Evolutionary conservation across 2,113 vertebrate species (phyloP).

Genomic region (Notarius lentiginosus): DNA sequence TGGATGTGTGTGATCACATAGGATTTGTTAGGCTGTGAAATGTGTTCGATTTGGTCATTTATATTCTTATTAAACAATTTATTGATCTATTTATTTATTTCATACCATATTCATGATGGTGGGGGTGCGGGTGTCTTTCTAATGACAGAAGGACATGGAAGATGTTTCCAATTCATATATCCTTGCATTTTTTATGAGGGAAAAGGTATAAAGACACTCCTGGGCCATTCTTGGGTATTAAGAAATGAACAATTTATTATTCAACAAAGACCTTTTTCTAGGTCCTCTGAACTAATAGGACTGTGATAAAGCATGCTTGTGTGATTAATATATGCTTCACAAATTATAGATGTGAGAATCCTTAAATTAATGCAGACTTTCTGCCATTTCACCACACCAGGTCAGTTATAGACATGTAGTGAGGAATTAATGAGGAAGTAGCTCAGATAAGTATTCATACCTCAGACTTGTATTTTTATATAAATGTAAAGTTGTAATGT

Average conservation of each 20-base stretch:
- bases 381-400: not conserved
- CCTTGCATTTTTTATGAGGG: not conserved
- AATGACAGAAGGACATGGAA: not conserved
- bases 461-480: not conserved
- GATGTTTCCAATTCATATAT: not conserved
- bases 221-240: not conserved
- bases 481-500: not conserved
- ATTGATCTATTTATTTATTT: not conserved
- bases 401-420: not conserved
- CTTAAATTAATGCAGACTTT: not conserved
- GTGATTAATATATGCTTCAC: not conserved
- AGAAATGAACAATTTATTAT: constrained; percentile 10
- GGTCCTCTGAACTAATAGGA: not conserved
- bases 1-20: not conserved
- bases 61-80: not conserved
- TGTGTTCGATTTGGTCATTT: constrained; percentile 1
- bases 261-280: constrained; percentile 4
- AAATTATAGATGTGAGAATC: not conserved
- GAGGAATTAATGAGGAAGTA: not conserved
- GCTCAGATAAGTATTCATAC: not conserved
- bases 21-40: not conserved
- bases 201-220: not conserved
- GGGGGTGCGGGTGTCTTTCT: not conserved
- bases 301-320: not conserved
- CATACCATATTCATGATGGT: not conserved